Evolutionary conservation across 2,797 vertebrate genomes (phyloP).

Genomic region (Knipowitschia caucasica): DNA sequence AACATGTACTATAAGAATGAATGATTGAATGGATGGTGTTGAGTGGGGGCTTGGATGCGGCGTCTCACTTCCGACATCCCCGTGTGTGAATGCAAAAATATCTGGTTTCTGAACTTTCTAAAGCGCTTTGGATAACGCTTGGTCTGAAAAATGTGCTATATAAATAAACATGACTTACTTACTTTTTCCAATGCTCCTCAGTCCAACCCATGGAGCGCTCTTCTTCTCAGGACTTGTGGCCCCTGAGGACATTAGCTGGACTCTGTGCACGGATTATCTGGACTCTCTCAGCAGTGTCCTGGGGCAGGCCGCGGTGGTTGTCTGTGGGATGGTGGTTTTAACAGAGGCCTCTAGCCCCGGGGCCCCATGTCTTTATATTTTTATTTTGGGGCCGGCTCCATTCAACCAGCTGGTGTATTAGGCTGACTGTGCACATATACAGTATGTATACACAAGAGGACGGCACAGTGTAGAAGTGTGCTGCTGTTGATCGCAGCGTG

Average conservation of each 20-base stretch:
- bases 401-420: conserved; percentile 37
- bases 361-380: conserved; percentile 44
- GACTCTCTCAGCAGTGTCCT: conserved; percentile 53
- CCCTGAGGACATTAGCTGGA: conserved; percentile 43
- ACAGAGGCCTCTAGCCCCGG: conserved; percentile 47
- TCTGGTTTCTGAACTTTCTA: too few species aligned
- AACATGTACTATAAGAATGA: too few species aligned
- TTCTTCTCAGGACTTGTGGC: conserved; percentile 42
- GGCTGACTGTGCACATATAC: conserved; percentile 23
- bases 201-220: conserved; percentile 22
- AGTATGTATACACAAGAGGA: neutral
- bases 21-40: too few species aligned
- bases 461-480: neutral
- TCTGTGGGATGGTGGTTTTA: conserved; percentile 50
- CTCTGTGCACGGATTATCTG: conserved; percentile 51
- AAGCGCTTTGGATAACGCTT: too few species aligned
- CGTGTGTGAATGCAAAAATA: too few species aligned
- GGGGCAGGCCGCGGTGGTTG: conserved; percentile 18
- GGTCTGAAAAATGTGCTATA: too few species aligned
- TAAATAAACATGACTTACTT: too few species aligned
- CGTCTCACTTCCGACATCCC: too few species aligned
- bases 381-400: conserved; percentile 36
- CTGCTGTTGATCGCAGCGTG: neutral
- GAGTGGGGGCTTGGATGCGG: too few species aligned
- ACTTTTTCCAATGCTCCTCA: too few species aligned